Evolutionary conservation across 2,113 vertebrate species (phyloP).

Genomic region (Sakesphorus luctuosus): DNA sequence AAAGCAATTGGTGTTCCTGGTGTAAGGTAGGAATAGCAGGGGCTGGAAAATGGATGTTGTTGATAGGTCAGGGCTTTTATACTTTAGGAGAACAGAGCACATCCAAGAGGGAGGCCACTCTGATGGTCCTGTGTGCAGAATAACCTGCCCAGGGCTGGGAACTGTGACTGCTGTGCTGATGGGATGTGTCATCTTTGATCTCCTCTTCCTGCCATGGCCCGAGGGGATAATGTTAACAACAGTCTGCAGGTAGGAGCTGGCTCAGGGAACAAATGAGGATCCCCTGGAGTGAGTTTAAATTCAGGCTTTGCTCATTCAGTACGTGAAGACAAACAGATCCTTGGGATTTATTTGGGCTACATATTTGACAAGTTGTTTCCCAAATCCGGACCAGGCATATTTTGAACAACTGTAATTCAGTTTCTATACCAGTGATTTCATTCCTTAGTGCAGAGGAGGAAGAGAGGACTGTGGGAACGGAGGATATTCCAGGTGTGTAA

Average conservation of each 20-base stretch:
- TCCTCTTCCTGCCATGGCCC: background rate
- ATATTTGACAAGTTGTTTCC: background rate
- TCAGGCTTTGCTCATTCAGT: rapidly evolving
- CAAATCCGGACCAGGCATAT: background rate
- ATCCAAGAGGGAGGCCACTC: background rate
- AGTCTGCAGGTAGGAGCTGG: background rate
- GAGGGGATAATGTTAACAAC: background rate
- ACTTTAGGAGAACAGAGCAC: background rate
- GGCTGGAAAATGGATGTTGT: background rate
- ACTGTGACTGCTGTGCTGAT: background rate
- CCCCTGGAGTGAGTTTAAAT: background rate
- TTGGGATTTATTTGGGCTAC: background rate
- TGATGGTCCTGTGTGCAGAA: rapidly evolving
- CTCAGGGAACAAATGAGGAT: background rate
- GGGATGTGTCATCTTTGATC: background rate
- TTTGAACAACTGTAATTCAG: background rate
- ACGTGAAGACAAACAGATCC: background rate
- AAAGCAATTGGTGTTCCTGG: background rate
- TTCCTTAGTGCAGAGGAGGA: background rate
- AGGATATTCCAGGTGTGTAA: background rate
- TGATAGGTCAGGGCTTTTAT: background rate
- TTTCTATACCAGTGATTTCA: background rate
- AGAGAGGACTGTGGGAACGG: background rate
- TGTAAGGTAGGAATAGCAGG: background rate
- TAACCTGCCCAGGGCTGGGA: background rate